A percentile compares a stretch with the other conserved stretches of the same genome.
Conservation (phyloP, 2,888 invertebrate genomes). For the Ormyrus rosae region DNA sequence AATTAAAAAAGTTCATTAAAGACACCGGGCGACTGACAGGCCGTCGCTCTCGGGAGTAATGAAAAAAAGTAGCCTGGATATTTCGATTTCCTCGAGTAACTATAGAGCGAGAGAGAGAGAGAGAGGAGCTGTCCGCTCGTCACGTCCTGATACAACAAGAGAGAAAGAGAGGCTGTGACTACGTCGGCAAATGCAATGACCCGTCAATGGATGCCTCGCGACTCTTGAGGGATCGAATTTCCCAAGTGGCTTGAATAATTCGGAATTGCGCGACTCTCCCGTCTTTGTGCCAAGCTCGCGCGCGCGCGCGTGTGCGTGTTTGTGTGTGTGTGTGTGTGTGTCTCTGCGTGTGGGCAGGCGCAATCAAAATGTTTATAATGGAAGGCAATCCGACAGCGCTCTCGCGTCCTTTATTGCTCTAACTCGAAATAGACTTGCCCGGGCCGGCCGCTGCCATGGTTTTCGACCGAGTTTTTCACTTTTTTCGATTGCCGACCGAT, state of each 20-base stretch:
- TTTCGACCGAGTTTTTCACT: no score
- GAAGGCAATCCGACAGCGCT: constrained; percentile 1
- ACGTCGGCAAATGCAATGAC: constrained; percentile 27
- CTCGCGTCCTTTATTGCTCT: constrained; percentile 20
- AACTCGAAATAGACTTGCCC: neutral
- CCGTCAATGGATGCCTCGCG: constrained; percentile 25
- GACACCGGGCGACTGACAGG: constrained; percentile 1
- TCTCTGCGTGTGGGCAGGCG: neutral
- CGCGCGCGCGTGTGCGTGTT: no score
- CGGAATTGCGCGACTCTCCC: constrained; percentile 1
- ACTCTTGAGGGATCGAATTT: constrained; percentile 33
- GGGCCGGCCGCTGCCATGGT: no score
- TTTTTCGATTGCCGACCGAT: no score
- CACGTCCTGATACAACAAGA: neutral
- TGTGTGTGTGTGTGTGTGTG: neutral
- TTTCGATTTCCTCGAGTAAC: constrained; percentile 45
- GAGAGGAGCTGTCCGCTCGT: neutral
- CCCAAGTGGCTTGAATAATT: constrained; percentile 42
- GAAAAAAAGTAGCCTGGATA: constrained; percentile 27
- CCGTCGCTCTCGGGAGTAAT: constrained; percentile 22
- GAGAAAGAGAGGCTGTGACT: neutral
- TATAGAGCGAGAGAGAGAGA: neutral
- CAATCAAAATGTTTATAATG: constrained; percentile 48
- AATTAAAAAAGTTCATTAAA: constrained; percentile 54
- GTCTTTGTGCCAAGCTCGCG: no score